These are phyloP conservation scores for Chloebia gouldiae DNA, from an alignment of 2,113 vertebrate species.

Conservation along the genomic window DNA sequence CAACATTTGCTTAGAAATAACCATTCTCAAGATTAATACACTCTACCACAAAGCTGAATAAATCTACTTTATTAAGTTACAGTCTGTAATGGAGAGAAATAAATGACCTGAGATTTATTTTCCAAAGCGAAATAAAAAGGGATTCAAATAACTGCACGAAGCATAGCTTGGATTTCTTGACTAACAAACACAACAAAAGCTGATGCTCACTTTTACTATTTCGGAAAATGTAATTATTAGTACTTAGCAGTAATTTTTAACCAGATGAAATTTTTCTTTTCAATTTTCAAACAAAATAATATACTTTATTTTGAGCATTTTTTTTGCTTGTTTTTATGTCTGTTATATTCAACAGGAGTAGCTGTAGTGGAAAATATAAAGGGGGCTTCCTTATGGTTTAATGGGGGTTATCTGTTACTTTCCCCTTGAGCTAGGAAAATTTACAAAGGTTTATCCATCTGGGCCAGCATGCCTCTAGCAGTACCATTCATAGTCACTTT, in stretches of 20 bases:
- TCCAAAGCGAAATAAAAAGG: neutral
- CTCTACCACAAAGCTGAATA: neutral
- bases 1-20: neutral
- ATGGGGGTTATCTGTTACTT: neutral
- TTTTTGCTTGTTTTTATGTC: neutral
- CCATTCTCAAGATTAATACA: neutral
- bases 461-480: neutral
- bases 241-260: neutral
- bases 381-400: neutral
- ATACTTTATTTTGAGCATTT: fast-evolving
- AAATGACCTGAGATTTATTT: neutral
- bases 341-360: neutral
- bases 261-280: neutral
- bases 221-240: neutral
- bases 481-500: neutral
- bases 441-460: neutral
- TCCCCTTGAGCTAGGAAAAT: neutral
- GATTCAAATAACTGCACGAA: neutral
- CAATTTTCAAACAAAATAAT: neutral
- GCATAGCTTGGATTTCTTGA: neutral
- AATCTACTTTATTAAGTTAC: neutral
- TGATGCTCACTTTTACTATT: neutral
- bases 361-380: neutral
- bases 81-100: neutral
- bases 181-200: neutral